Conservation (phyloP, 2,888 invertebrate genomes). For the Cryptus armator region DNA sequence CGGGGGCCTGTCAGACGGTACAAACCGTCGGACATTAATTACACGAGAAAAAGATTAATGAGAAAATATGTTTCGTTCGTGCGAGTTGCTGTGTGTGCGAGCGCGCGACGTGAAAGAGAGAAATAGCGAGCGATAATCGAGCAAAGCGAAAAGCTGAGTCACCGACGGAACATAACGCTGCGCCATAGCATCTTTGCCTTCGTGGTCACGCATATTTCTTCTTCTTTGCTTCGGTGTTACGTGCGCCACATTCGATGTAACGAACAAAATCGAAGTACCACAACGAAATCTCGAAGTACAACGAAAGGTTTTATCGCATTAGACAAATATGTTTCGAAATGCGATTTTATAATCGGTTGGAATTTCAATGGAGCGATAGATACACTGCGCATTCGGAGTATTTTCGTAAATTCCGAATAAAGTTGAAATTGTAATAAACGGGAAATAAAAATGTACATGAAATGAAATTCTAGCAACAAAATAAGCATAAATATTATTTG, state of each 20-base stretch:
- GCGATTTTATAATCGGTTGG: neutral
- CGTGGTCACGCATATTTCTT: slow-evolving; percentile 72
- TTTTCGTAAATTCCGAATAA: neutral
- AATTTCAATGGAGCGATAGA: neutral
- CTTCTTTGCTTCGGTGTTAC: neutral
- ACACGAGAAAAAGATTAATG: slow-evolving; percentile 79
- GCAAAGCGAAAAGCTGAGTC: slow-evolving; percentile 76
- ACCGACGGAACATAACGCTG: slow-evolving; percentile 66
- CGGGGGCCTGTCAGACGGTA: slow-evolving; percentile 70
- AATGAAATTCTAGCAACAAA: no score
- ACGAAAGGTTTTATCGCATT: neutral
- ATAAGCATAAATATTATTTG: no score
- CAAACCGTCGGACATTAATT: slow-evolving; percentile 79
- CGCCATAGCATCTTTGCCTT: slow-evolving; percentile 58
- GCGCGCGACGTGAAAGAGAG: slow-evolving; percentile 58
- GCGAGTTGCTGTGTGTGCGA: no score
- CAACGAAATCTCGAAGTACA: neutral
- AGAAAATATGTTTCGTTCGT: slow-evolving; percentile 68
- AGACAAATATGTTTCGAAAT: neutral
- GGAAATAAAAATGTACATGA: no score
- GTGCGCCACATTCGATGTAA: neutral
- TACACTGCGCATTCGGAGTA: neutral
- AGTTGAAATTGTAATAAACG: neutral
- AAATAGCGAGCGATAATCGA: slow-evolving; percentile 73
- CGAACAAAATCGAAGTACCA: neutral